Evolutionary conservation across 2,797 vertebrate genomes (phyloP), one percentile per base, ranked within the genome.

Genomic region (Margarornis squamiger): DNA sequence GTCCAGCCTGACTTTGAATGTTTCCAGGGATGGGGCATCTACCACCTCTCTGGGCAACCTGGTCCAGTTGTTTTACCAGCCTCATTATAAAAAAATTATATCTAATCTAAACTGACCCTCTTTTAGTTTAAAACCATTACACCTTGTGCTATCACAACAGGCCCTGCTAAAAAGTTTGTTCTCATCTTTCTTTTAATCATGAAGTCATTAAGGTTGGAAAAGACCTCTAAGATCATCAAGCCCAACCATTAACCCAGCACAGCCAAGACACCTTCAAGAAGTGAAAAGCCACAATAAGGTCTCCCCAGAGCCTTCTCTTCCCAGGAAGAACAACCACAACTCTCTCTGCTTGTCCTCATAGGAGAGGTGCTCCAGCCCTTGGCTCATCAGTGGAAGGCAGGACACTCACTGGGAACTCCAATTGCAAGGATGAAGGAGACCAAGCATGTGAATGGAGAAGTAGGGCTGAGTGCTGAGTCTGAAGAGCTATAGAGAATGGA

Each of bases 131-230:
- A 63, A 82, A 21, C 49, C 23, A 21, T 43, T 54, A 39, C 14
- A 9, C 6, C 7, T 66, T 3, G 0, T 46, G 18, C 9, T 34
- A 8, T 39, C 8, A 3, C 10, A 72, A 32, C 4, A 59, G 38
- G 9, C 46, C 46, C 19, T 45, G 13, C 52, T 58, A 12, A 59
- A 41, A 84, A 16, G 38, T 54, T 72, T 52, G 22, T 59, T 27
- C 19, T 72, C 65, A 12, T 36, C 19, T 66, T 54, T 73, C 18
- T 41, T 32, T 32, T 12, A 58, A 52, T 41, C 34, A 29, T 36
- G 54, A 7, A 32, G 59, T 59, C 15, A 24, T 24, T 32, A n/a
- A 41, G 30, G 18, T 32, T 78, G 39, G 59, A 36, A 73, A 41
- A 78, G 39, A 78, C 13, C 7, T 48, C 46, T 48, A 27, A 46